Evolutionary conservation across 2,113 vertebrate species (phyloP).

Genomic region (Hiodon alosoides): DNA sequence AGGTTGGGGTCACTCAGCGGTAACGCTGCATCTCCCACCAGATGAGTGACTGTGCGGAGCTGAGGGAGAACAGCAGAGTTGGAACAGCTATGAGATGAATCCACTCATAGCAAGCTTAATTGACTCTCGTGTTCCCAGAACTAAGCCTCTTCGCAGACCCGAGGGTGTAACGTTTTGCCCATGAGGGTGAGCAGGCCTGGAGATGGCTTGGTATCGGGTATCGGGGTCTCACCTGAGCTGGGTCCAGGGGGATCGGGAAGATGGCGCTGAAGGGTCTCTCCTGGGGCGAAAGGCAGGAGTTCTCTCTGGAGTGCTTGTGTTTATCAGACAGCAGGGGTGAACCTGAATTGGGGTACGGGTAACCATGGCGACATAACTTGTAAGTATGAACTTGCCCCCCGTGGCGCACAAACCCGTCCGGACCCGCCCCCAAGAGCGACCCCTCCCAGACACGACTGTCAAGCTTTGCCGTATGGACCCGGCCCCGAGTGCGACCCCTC

Average conservation of each 20-base stretch:
- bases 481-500: not conserved
- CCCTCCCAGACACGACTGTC: too few relatives aligned
- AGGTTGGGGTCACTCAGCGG: slow-evolving; percentile 90
- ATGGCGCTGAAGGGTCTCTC: slow-evolving; percentile 93
- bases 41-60: slow-evolving; percentile 81
- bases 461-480: too few relatives aligned
- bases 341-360: slow-evolving; percentile 56
- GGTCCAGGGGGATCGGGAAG: slow-evolving; percentile 78
- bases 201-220: too few relatives aligned
- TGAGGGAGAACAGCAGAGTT: not conserved
- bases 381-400: not conserved
- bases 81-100: not conserved
- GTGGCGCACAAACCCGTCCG: not conserved
- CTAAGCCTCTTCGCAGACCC: not conserved
- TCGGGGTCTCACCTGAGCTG: slow-evolving; percentile 72
- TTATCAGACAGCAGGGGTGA: slow-evolving; percentile 94
- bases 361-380: not conserved
- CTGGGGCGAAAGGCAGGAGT: slow-evolving; percentile 85
- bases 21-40: slow-evolving; percentile 77
- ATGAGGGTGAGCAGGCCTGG: not conserved
- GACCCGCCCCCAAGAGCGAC: too few relatives aligned
- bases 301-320: slow-evolving; percentile 96
- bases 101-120: not conserved
- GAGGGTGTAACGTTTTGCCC: not conserved
- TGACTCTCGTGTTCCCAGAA: too few relatives aligned